A percentile compares a stretch with the other conserved stretches of the same genome.
Conservation (phyloP, 2,797 vertebrate genomes). For the Hydrophis major region DNA sequence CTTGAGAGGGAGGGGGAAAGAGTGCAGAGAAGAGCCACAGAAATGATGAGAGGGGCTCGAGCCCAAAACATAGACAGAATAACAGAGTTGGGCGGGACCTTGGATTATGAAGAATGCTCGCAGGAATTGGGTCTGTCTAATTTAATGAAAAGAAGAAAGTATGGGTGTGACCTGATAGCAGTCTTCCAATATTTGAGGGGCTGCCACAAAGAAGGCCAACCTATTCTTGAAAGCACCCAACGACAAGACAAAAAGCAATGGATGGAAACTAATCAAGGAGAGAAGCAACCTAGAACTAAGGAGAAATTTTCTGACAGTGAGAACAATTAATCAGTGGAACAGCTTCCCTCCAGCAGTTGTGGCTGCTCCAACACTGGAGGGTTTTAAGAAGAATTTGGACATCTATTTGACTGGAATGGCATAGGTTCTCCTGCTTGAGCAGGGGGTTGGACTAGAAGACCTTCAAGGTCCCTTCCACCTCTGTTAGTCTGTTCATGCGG, state of each 20-base stretch:
- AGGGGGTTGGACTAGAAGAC: background rate
- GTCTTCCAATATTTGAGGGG: background rate
- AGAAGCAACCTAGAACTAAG: background rate
- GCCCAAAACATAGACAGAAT: background rate
- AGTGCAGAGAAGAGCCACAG: background rate
- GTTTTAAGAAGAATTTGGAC: too few relatives aligned
- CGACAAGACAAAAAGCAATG: background rate
- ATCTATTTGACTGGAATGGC: too few relatives aligned
- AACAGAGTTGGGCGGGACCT: too few relatives aligned
- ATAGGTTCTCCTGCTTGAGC: too few relatives aligned
- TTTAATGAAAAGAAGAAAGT: background rate
- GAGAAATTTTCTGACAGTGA: background rate
- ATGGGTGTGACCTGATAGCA: background rate
- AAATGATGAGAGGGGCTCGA: background rate
- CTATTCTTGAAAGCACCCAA: too few relatives aligned
- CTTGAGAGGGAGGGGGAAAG: constrained; percentile 46
- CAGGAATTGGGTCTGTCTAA: background rate
- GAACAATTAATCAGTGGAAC: too few relatives aligned
- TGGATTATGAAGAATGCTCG: background rate
- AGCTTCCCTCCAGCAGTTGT: too few relatives aligned
- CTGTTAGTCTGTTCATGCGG: background rate
- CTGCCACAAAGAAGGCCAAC: background rate
- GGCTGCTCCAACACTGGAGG: too few relatives aligned
- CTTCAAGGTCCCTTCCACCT: background rate
- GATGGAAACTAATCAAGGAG: background rate